Evolutionary conservation across 2,797 vertebrate species (phyloP).

Genomic region (Chrysolophus pictus): DNA sequence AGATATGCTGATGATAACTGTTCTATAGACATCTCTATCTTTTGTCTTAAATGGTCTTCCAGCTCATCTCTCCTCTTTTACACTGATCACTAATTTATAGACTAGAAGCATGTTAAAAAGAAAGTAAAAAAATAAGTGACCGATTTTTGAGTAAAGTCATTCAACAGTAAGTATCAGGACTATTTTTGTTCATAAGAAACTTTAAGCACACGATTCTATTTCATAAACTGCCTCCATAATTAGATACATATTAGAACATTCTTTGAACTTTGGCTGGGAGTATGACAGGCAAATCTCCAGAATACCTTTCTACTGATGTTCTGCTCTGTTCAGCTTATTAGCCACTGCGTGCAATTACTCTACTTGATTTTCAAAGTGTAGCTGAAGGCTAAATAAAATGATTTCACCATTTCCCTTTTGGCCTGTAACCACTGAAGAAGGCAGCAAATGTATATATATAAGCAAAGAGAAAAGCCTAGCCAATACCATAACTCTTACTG

Average conservation of each 20-base stretch:
- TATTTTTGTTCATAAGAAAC: background rate
- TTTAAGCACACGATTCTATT: background rate
- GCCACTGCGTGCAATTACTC: background rate
- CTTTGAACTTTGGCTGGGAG: background rate
- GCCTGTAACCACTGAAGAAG: background rate
- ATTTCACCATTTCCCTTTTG: background rate
- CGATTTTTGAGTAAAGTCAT: background rate
- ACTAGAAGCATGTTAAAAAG: background rate
- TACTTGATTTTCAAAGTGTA: background rate
- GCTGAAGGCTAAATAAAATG: background rate
- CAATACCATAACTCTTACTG: background rate
- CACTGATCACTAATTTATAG: constrained; percentile 47
- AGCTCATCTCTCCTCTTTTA: constrained; percentile 42
- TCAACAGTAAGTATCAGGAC: background rate
- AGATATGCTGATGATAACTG: background rate
- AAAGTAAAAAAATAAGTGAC: background rate
- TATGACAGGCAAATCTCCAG: background rate
- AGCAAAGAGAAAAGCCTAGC: background rate
- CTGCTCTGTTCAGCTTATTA: constrained; percentile 17
- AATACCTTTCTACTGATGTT: background rate
- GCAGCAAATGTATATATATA: background rate
- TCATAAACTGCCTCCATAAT: background rate
- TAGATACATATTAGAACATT: background rate
- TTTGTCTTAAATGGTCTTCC: constrained; percentile 40
- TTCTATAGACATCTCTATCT: background rate